Evolutionary conservation across 2,888 invertebrate species (phyloP), one percentile per base, ranked within the genome.

Genomic region (Choristoneura rosaceana): DNA sequence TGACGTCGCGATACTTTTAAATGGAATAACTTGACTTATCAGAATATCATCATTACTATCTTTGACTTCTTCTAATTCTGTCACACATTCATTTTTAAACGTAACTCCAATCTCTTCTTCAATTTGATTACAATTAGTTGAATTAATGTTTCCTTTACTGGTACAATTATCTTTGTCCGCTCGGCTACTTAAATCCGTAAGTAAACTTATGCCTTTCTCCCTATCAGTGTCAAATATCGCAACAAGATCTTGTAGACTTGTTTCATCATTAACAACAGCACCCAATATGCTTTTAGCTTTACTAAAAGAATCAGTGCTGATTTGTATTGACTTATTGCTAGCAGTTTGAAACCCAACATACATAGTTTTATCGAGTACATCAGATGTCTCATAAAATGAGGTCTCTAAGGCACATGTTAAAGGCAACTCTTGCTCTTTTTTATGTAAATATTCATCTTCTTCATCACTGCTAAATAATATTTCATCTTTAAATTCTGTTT

Each of bases 291-390:
- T 84, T 79, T 87, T 84, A 1, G 92, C 92, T 80, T 86, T 91
- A 25, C 73, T 76, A 78, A 88, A 91, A 12, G 91, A 90, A 12
- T 87, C 84, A 59, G 86, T 82, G 59, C 75, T 78, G 52, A 93
- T 81, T 81, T 90, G 86, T 77, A 93, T 92, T 52, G 89, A 87
- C 62, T 88, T 92, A 76, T 93, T 89, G 75, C 89, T 93, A 17
- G 91, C 90, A 52, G 93, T 93, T 78, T 91, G 92, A 75, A 93
- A 93, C 0, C 90, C 91, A 10, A 93, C 91, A 86, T 83, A 91
- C 83, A 92, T 87, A 25, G 87, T 88, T 79, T 87, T 86, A 41
- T 91, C 87, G 59, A 91, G 75, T 63, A 86, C 79, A 74, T 84
- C 78, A 60, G 84, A 76, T 69, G 85, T 75, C 12, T 88, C 79